Base-by-base conservation (phyloP, 2,797 vertebrate genomes). In the Atherinosoma microstoma region DNA sequence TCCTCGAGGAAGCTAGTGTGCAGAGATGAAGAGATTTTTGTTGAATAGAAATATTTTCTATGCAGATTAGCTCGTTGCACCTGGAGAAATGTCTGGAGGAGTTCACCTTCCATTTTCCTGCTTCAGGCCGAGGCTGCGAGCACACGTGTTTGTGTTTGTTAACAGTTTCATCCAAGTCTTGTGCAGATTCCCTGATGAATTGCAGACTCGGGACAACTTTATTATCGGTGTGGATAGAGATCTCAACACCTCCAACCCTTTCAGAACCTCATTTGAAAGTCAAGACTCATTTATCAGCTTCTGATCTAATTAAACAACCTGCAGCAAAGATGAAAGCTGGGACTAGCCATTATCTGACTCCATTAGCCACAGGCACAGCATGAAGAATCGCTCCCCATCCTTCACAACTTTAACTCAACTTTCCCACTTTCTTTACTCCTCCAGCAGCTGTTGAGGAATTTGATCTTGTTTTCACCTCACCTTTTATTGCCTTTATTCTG, bases 221-320 rank as follows among this genome's bases (percentile, higher is more conserved):
- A 60, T 79, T 69, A 83, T 74, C 84, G 34, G 76, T 4, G 10
- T n/a, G 22, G 86, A 87, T 71, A 79, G 70, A 83, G 65, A 86
- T 83, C 82, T 82, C 71, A 53, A 75, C 74, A 84, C 78, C 75
- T 87, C 78, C 76, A 70, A 70, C 78, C 72, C 67, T 67, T 57
- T 75, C 70, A 79, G 64, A 73, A 67, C 71, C 82, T 91, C 80
- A 84, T 91, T 87, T 89, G 69, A 86, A 88, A 89, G 77, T 85
- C 82, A 61, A 62, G 79, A 79, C 70, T 86, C 84, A 81, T 90
- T 90, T 88, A 89, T 92, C 88, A 82, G 75, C 54, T 54, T 82
- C 79, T 89, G 80, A 91, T 93, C 90, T 89, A 90, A 89, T 93
- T 90, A 90, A 88, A 90, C 78, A 88, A 83, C 80, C 77, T 68